Evolutionary conservation across 2,797 vertebrate species (phyloP).

Genomic region (Ambastaia sidthimunki): DNA sequence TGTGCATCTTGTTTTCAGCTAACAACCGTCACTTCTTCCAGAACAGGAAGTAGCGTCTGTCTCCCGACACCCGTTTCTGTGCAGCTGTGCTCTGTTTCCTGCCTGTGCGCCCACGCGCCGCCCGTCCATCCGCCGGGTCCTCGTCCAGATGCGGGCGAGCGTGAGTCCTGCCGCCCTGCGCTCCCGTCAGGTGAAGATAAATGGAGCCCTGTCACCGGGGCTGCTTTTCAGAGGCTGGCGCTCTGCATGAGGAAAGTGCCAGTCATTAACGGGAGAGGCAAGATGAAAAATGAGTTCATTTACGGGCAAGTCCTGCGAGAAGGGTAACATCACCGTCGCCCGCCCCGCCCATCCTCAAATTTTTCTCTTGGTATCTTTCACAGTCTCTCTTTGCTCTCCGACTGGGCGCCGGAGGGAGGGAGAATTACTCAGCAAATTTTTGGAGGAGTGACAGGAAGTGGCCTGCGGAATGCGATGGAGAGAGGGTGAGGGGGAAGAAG

Average conservation of each 20-base stretch:
- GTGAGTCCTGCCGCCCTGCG: slow-evolving; percentile 53
- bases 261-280: slow-evolving; percentile 96
- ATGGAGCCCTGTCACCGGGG: slow-evolving; percentile 88
- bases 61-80: slow-evolving; percentile 28
- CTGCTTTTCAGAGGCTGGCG: slow-evolving; percentile 90
- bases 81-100: slow-evolving; percentile 19
- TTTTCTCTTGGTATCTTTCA: slow-evolving; percentile 56
- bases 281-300: slow-evolving; percentile 99
- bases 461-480: slow-evolving; percentile 59
- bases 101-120: slow-evolving; percentile 27
- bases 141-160: slow-evolving; percentile 25
- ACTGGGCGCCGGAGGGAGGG: slow-evolving; percentile 58
- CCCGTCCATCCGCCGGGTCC: slow-evolving; percentile 39
- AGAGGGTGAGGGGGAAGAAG: slow-evolving; percentile 58
- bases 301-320: slow-evolving; percentile 96
- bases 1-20: background rate
- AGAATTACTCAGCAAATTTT: slow-evolving; percentile 82
- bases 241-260: slow-evolving; percentile 92
- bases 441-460: slow-evolving; percentile 56
- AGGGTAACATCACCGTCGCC: slow-evolving; percentile 80
- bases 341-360: slow-evolving; percentile 7
- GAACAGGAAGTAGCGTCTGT: slow-evolving; percentile 12
- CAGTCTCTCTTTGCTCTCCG: slow-evolving; percentile 29
- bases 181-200: slow-evolving; percentile 72
- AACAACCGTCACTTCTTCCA: background rate